These are phyloP conservation scores for Aphaenogaster ashmeadi DNA, from an alignment of 1,140 invertebrate species.

Conservation along the genomic window DNA sequence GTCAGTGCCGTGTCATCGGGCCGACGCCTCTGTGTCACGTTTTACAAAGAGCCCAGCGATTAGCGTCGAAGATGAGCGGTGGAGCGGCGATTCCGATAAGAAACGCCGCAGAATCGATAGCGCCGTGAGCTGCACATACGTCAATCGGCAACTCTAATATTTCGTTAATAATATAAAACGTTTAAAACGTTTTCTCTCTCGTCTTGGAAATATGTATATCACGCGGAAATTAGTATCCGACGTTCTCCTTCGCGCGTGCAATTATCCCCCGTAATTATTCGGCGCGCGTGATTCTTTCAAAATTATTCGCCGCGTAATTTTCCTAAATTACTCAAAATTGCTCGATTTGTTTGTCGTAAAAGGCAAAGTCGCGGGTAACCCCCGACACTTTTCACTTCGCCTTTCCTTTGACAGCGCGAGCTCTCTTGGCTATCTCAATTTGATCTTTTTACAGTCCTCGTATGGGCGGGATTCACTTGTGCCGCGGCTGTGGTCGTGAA, in stretches of 20 bases:
- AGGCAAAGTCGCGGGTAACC: constrained; percentile 18
- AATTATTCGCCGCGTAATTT: constrained; percentile 13
- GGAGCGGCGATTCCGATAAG: not conserved
- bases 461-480: constrained; percentile 68
- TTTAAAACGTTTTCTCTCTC: not conserved
- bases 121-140: not conserved
- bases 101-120: not conserved
- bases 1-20: constrained; percentile 32
- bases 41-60: not conserved
- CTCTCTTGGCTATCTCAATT: constrained; percentile 65
- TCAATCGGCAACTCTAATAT: not conserved
- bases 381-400: constrained; percentile 47
- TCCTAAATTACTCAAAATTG: not conserved
- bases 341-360: constrained; percentile 28
- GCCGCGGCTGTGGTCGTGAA: constrained; percentile 68
- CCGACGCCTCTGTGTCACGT: constrained; percentile 6
- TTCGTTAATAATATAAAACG: not conserved
- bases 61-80: constrained; percentile 2
- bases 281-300: not conserved
- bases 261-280: constrained; percentile 32
- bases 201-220: not conserved
- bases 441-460: constrained; percentile 66
- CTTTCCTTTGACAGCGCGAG: constrained; percentile 48
- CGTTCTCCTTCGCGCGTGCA: not conserved
- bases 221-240: not conserved